These are phyloP conservation scores for Kuschelorhynchus macadamiae DNA, from an alignment of 2,888 invertebrate genomes.

Conservation along the genomic window DNA sequence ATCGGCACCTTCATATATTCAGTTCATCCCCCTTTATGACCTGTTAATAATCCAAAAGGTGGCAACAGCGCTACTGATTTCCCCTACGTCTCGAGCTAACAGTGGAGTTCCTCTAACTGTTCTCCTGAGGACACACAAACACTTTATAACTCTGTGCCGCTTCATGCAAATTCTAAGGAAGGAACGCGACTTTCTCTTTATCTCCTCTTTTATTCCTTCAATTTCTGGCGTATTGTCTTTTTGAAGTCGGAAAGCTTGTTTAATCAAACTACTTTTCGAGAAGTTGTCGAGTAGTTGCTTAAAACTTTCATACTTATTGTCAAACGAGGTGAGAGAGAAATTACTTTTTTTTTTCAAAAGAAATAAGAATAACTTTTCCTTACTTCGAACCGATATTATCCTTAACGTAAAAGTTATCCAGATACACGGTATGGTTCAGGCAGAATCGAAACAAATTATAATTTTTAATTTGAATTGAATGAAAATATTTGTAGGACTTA, in stretches of 20 bases:
- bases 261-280: conserved; percentile 43
- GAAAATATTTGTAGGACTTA: too few species aligned
- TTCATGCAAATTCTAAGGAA: conserved; percentile 36
- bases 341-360: not conserved
- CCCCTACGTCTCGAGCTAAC: conserved; percentile 31
- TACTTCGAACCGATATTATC: too few species aligned
- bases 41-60: conserved; percentile 49
- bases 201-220: conserved; percentile 40
- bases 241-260: conserved; percentile 42
- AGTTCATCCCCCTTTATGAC: conserved; percentile 37
- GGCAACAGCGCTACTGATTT: conserved; percentile 47
- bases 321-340: conserved; percentile 25
- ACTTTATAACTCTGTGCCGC: conserved; percentile 39
- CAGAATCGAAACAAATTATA: too few species aligned
- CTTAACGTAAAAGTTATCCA: too few species aligned
- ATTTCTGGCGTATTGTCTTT: conserved; percentile 47
- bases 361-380: not conserved
- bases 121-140: conserved; percentile 47
- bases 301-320: conserved; percentile 36
- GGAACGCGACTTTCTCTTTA: conserved; percentile 32
- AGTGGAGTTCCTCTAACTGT: conserved; percentile 43
- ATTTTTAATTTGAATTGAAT: too few species aligned
- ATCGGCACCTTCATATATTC: conserved; percentile 23
- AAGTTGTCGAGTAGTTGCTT: conserved; percentile 35
- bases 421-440: too few species aligned